Percentiles rank a stretch among this genome's conserved stretches.
These are phyloP conservation scores for Bombus sibiricus DNA, from an alignment of 1,140 invertebrate genomes.

Conservation along the genomic window DNA sequence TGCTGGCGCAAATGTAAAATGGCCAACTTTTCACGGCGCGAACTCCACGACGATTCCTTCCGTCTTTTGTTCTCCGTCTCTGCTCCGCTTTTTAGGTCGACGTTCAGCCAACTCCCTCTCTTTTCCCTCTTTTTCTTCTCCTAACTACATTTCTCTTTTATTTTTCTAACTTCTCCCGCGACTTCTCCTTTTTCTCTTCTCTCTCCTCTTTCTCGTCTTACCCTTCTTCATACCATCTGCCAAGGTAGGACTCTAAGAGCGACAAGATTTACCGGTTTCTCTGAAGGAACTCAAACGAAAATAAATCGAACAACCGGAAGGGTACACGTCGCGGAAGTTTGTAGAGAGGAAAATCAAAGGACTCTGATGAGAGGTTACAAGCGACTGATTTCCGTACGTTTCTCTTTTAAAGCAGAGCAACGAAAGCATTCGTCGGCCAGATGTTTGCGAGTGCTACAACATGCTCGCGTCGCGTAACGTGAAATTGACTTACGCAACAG, in stretches of 20 bases:
- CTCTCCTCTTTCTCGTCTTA: not conserved
- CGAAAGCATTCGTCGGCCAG: not conserved
- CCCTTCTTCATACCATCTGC: not conserved
- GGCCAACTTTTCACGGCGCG: conserved; percentile 56
- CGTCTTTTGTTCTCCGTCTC: not conserved
- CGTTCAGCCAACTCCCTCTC: not conserved
- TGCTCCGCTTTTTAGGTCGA: conserved; percentile 15
- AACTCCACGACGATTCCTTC: conserved; percentile 13
- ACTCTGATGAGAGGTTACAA: conserved; percentile 29
- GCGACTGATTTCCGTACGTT: conserved; percentile 1
- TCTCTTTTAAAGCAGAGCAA: not conserved
- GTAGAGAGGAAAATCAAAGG: conserved; percentile 24
- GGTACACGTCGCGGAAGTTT: conserved; percentile 1
- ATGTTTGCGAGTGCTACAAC: not conserved
- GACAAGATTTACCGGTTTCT: conserved; percentile 22
- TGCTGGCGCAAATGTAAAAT: conserved; percentile 68
- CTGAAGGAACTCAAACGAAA: conserved; percentile 1
- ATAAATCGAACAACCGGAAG: conserved; percentile 36
- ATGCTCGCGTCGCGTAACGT: too few species aligned
- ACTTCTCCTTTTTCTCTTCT: not conserved
- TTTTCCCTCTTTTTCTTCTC: too few species aligned
- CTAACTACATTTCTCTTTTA: not conserved
- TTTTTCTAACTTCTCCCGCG: conserved; percentile 4
- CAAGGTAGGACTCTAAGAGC: not conserved
- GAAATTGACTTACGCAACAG: not conserved